These are phyloP conservation scores for Mystacornis crossleyi DNA, from an alignment of 2,113 vertebrate genomes.

Conservation along the genomic window DNA sequence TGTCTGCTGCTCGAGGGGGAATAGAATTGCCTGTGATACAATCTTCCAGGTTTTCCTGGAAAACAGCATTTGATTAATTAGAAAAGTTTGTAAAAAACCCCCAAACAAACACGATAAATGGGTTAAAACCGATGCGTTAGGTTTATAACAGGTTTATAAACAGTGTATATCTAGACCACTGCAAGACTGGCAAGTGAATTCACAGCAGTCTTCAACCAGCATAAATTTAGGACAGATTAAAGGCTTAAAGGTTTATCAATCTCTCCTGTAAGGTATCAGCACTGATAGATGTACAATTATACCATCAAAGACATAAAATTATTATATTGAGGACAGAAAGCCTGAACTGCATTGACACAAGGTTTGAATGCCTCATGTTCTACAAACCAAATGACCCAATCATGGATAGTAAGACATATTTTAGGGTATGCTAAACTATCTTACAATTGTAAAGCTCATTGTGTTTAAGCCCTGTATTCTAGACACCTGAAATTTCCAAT, in stretches of 20 bases:
- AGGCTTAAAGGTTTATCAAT: background rate
- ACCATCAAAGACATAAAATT: background rate
- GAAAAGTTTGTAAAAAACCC: background rate
- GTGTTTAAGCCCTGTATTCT: background rate
- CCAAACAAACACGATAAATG: background rate
- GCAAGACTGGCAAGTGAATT: conserved; percentile 50
- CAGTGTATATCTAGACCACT: conserved; percentile 31
- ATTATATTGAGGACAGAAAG: background rate
- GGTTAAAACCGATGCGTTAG: too few species aligned
- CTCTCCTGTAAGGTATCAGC: conserved; percentile 34
- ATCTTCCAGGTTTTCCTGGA: background rate
- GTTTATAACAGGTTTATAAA: too few species aligned
- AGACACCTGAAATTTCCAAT: background rate
- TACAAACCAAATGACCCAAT: background rate
- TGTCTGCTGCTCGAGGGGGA: conserved; percentile 12
- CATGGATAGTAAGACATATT: background rate
- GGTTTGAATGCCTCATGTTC: background rate
- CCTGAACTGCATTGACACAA: background rate
- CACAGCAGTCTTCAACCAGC: background rate
- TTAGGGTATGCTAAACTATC: background rate
- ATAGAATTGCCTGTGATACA: conserved; percentile 19
- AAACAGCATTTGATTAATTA: conserved; percentile 55
- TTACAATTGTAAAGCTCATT: background rate
- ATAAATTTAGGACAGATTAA: conserved; percentile 60
- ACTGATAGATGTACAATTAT: conserved; percentile 1